Base-by-base conservation (phyloP, 2,888 invertebrate species). In the Synergus laeviventris region DNA sequence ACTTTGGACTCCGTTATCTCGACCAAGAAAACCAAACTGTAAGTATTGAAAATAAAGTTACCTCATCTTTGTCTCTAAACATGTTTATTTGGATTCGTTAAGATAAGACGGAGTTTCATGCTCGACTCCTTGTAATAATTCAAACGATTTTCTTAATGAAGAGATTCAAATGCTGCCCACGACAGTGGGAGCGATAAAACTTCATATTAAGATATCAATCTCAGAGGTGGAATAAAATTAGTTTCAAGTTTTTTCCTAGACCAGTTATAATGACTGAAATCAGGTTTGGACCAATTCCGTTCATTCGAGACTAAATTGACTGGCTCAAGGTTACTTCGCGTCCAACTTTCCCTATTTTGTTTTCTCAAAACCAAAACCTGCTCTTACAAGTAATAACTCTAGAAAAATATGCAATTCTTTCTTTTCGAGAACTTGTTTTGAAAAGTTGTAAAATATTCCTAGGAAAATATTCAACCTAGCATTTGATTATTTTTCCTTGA, bases 11-110 rank as follows among this genome's bases (percentile, higher is more conserved):
- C 73, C 94, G 98, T 82, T 99, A 96, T 91, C 94, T 98, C 79
- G 98, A 98, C 91, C 94, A 95, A 87, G 96, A 97, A 86, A 97
- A 96, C 90, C 98, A 98, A 93, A 96, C 98, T 92, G 98, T 98
- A 93, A 94, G 94, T 59, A 61, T 56, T 76, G 21, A 49, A 78
- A 80, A 1, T 18, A 56, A 45, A 45, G n/a, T n/a, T 9, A 8
- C n/a, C 9, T 9, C 21, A 56, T 24, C 11, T 16, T 16, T 49
- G 1, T 56, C 21, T 21, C 11, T 21, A 21, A 31, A 0, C 4
- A 31, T 5, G 7, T 31, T 31, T 31, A 31, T 31, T 31, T 31
- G 31, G 31, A 31, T 31, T 5, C 5, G 7, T 31, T 31, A 31
- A 31, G 31, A 31, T 31, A 31, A 70, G 31, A 70, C 49, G n/a